phyloP scores from a whole-genome alignment of 2,888 invertebrate species.

The Plagodis pulveraria region DNA sequence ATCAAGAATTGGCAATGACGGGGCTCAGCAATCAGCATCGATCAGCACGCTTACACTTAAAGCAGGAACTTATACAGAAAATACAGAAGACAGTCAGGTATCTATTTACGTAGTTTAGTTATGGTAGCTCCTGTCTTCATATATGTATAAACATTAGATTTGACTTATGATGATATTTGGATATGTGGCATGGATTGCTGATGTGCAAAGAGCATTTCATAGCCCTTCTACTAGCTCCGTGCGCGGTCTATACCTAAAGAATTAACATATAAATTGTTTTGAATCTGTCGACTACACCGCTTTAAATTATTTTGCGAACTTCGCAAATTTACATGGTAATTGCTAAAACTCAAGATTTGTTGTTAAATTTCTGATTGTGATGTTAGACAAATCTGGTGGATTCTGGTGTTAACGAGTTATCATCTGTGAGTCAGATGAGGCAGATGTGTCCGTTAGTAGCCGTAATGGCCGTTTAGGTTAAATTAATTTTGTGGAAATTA shows the following conservation, averaged over 20 bases:
- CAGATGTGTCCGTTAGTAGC: conserved; percentile 44
- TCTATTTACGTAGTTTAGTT: no score
- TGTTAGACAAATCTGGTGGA: conserved; percentile 65
- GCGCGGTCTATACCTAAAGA: conserved; percentile 72
- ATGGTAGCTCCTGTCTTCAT: no score
- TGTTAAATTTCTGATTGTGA: conserved; percentile 78
- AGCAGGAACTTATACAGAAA: no score
- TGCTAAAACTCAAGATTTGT: conserved; percentile 84
- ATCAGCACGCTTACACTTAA: no score
- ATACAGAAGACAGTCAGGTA: no score
- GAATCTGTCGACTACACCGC: conserved; percentile 78
- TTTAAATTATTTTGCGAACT: conserved; percentile 84
- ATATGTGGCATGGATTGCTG: not conserved
- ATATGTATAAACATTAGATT: no score
- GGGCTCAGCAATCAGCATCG: no score
- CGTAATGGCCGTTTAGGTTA: conserved; percentile 32
- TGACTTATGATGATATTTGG: not conserved
- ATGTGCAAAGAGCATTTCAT: conserved; percentile 6
- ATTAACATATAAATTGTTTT: conserved; percentile 85
- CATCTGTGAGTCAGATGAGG: conserved; percentile 65
- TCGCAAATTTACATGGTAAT: conserved; percentile 84
- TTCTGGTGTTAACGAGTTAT: conserved; percentile 65
- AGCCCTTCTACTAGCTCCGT: conserved; percentile 36
- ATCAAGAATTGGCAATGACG: no score
- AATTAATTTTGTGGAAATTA: conserved; percentile 35